A percentile compares a stretch with the other conserved stretches of the same genome.
These are phyloP conservation scores for Cylindroiulus punctatus DNA, from an alignment of 2,888 invertebrate genomes.

Conservation along the genomic window DNA sequence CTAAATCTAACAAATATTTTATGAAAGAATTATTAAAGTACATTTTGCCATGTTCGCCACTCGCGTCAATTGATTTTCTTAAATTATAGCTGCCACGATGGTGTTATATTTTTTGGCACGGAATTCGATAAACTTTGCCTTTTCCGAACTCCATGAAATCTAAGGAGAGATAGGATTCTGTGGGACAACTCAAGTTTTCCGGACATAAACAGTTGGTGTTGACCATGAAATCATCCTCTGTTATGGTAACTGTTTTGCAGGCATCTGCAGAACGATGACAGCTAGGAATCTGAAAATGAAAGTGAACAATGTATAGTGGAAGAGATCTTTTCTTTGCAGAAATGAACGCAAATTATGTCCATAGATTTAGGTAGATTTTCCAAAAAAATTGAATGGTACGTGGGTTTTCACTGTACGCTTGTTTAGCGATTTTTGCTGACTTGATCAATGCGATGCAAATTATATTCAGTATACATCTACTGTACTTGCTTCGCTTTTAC, in stretches of 20 bases:
- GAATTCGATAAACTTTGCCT: conserved; percentile 39
- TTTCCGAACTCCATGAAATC: conserved; percentile 26
- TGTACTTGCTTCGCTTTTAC: no score
- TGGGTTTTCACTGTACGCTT: no score
- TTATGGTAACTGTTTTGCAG: conserved; percentile 39
- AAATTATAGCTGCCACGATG: no score
- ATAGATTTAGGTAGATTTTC: no score
- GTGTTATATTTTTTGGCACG: conserved; percentile 36
- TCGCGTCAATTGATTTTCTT: neutral
- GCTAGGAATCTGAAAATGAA: conserved; percentile 18
- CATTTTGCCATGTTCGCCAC: neutral
- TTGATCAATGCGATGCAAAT: no score
- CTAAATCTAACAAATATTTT: neutral
- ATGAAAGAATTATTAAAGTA: neutral
- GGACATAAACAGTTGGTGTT: conserved; percentile 53
- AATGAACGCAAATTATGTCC: no score
- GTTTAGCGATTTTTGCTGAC: no score
- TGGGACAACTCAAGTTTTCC: conserved; percentile 47
- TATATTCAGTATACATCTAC: no score
- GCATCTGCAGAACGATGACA: neutral
- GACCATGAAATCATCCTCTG: neutral
- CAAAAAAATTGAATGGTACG: no score
- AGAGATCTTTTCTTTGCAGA: no score
- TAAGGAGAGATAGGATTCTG: neutral
- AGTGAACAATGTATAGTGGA: neutral